phyloP scores from a whole-genome alignment of 2,797 vertebrate species.

The Enteromius mattozi region DNA sequence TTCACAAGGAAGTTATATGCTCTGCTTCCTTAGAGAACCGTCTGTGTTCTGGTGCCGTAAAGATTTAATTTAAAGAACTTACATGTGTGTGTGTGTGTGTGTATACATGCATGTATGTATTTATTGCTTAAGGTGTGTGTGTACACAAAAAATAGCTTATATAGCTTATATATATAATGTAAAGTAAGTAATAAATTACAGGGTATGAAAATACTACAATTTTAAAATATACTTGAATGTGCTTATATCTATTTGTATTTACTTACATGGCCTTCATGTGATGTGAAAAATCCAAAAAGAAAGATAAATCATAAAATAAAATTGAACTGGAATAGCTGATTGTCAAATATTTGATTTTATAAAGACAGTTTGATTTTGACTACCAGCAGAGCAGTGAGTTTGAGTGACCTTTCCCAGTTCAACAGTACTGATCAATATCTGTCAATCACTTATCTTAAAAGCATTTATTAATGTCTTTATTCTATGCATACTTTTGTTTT shows the following conservation, averaged over 20 bases:
- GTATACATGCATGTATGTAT: background rate
- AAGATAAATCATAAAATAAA: background rate
- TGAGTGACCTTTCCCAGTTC: background rate
- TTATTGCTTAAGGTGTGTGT: background rate
- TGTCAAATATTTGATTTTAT: background rate
- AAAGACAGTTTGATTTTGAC: too few species aligned
- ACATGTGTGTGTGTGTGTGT: background rate
- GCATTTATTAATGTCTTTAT: background rate
- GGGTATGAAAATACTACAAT: background rate
- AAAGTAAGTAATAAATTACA: background rate
- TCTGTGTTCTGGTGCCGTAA: background rate
- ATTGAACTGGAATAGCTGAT: background rate
- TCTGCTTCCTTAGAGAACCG: background rate
- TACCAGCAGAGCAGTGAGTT: background rate
- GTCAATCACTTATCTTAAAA: background rate
- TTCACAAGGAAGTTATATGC: background rate
- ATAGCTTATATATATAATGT: background rate
- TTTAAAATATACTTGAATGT: background rate
- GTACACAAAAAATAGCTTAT: background rate
- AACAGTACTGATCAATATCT: background rate
- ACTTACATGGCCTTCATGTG: background rate
- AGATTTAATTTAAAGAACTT: background rate
- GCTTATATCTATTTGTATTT: background rate
- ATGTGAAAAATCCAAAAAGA: background rate
- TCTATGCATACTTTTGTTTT: background rate